Base-by-base conservation (phyloP, 2,888 invertebrate genomes). In the Ormia ochracea region DNA sequence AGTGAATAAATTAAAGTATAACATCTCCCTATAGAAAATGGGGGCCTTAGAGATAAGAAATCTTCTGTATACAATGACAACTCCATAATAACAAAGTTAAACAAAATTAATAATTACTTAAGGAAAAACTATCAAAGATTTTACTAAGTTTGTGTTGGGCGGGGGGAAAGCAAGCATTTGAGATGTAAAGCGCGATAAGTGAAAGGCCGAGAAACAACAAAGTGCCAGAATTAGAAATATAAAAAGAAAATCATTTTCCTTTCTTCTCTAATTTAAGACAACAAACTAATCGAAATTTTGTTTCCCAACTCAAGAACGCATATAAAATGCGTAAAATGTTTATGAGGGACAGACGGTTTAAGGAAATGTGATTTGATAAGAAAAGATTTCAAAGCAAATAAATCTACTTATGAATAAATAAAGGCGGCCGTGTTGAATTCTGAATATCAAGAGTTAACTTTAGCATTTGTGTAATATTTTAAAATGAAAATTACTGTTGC, bases 11-110 rank as follows among this genome's bases (percentile, higher is more conserved):
- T 17, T 1, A 23, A 5, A 58, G 21, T 26, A 45, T 1, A 28
- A 63, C 23, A 31, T 33, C 12, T 7, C 10, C 19, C 33, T 6
- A 41, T 14, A 17, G 31, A 63, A 54, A 23, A 36, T 23, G 28
- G 12, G 36, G 65, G 31, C n/a, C 56, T 54, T 56, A 56, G 19
- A 56, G 48, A 65, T 73, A 59, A 70, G 17, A 19, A 59, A 14
- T 33, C 21, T 9, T 23, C 48, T 33, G 31, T 1, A 17, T 7
- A 52, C 52, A 52, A 50, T n/a, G 21, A n/a, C 1, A 9, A 14
- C 7, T 28, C 52, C 52, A 7, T 26, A 23, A 31, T 21, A 21
- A 36, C n/a, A n/a, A n/a, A n/a, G n/a, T n/a, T n/a, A 28, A 23
- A 52, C 23, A 66, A 19, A 41, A 28, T 21, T 54, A 66, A 41